phyloP scores from a whole-genome alignment of 2,113 vertebrate species.

The Helogale parvula region DNA sequence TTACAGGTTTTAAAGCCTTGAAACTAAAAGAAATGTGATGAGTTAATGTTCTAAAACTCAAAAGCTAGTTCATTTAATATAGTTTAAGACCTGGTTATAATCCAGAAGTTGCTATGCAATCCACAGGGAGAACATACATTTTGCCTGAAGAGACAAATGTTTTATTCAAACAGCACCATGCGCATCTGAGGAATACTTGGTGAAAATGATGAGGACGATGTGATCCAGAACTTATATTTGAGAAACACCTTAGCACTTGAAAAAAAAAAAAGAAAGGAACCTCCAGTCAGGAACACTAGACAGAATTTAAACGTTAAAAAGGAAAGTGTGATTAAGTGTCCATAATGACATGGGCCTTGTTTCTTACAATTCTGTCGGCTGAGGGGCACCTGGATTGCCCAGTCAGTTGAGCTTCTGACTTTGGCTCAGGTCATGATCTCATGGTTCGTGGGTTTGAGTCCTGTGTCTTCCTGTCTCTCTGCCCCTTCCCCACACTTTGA shows the following conservation, averaged over 20 bases:
- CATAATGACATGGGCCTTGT: not conserved
- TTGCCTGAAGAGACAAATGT: not conserved
- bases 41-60: not conserved
- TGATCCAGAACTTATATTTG: not conserved
- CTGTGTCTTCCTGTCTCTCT: too few relatives aligned
- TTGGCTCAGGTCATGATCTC: too few relatives aligned
- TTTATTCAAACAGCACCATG: not conserved
- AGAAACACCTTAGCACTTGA: slow-evolving; percentile 6
- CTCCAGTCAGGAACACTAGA: not conserved
- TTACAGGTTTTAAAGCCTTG: not conserved
- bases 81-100: not conserved
- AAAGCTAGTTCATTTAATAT: not conserved
- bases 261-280: not conserved
- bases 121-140: not conserved
- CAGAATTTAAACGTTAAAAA: slow-evolving; percentile 8
- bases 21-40: not conserved
- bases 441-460: too few relatives aligned
- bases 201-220: not conserved
- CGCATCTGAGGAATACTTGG: not conserved
- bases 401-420: too few relatives aligned
- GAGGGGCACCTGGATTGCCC: not conserved
- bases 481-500: too few relatives aligned
- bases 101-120: not conserved
- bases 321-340: not conserved
- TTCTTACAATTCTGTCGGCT: not conserved